These are phyloP conservation scores for Phataginus tricuspis DNA, from an alignment of 2,797 vertebrate genomes.

Conservation along the genomic window DNA sequence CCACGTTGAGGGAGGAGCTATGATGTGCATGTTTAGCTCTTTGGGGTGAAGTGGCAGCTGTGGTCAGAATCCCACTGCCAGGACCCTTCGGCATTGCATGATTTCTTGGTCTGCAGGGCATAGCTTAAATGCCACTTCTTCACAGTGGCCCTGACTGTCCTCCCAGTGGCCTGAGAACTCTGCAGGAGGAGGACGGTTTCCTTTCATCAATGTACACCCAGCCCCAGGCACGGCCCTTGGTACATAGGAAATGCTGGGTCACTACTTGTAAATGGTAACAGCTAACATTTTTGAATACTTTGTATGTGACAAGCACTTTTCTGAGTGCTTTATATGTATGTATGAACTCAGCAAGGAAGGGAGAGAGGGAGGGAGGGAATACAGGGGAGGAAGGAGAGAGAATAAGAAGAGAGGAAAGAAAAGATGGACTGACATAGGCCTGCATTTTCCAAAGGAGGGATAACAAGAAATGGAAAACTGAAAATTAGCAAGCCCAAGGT, in stretches of 20 bases:
- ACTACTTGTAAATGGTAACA: neutral
- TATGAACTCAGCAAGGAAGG: neutral
- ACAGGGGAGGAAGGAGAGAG: neutral
- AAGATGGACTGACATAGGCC: neutral
- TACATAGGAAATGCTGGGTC: neutral
- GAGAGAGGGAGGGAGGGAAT: neutral
- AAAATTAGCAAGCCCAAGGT: neutral
- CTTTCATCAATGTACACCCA: neutral
- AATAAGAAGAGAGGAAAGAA: neutral
- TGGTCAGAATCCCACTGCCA: neutral
- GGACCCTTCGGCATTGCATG: neutral
- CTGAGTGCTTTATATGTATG: neutral
- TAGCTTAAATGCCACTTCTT: neutral
- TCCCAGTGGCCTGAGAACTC: neutral
- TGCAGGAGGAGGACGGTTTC: neutral
- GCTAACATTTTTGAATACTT: neutral
- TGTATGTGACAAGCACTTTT: neutral
- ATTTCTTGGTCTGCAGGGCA: neutral
- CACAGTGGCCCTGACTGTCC: neutral
- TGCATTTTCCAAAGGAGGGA: neutral
- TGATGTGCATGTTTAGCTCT: neutral
- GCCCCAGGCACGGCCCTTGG: neutral
- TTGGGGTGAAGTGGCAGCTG: neutral
- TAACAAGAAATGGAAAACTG: neutral
- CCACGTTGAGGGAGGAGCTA: neutral